These are phyloP conservation scores for Chymomyza procnemis DNA, from an alignment of 2,888 invertebrate species.

Conservation along the genomic window DNA sequence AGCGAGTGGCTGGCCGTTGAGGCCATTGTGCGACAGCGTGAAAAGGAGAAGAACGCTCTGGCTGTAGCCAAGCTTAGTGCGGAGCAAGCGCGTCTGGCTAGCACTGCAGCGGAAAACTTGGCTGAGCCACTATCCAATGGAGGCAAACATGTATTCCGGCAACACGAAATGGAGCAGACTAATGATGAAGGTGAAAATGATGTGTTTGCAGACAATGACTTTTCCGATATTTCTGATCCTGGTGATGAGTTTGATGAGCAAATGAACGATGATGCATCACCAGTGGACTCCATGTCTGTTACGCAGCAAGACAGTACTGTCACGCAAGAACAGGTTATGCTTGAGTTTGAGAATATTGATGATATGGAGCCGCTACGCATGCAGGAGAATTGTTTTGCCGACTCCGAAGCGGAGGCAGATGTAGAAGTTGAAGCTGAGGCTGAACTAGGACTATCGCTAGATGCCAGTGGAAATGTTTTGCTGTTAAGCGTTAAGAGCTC, in stretches of 20 bases:
- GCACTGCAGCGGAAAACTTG: conserved; percentile 76
- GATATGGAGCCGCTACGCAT: conserved; percentile 64
- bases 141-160: conserved; percentile 26
- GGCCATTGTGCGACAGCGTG: conserved; percentile 90
- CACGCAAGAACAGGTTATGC: conserved; percentile 43
- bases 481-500: conserved; percentile 76
- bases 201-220: conserved; percentile 80
- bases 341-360: conserved; percentile 68
- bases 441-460: conserved; percentile 51
- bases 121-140: background rate
- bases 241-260: conserved; percentile 70
- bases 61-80: conserved; percentile 85
- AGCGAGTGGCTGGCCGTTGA: conserved; percentile 97
- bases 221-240: conserved; percentile 80
- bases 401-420: conserved; percentile 52
- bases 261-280: conserved; percentile 22
- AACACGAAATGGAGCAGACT: background rate
- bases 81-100: conserved; percentile 77
- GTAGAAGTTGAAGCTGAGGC: conserved; percentile 48
- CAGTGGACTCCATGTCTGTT: conserved; percentile 21
- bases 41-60: conserved; percentile 89
- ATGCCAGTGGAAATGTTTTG: conserved; percentile 52
- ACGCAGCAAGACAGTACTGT: conserved; percentile 43
- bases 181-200: conserved; percentile 80
- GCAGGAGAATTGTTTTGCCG: conserved; percentile 74